A percentile compares a stretch with the other conserved stretches of the same genome.
Conservation (phyloP, 2,113 vertebrate species). For the Callaeas wilsoni region DNA sequence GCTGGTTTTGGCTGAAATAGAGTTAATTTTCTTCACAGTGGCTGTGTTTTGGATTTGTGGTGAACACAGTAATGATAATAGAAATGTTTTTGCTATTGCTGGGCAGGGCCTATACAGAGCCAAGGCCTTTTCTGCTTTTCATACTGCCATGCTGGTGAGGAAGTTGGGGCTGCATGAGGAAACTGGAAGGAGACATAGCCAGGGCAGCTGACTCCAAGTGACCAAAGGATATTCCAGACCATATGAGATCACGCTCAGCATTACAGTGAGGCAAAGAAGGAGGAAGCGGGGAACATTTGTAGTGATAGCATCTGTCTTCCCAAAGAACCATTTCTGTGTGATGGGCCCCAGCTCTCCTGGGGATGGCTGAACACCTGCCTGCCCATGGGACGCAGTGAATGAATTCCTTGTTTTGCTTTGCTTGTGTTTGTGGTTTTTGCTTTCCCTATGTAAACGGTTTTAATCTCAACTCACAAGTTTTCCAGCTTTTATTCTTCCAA, state of each 20-base stretch:
- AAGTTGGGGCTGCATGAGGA: neutral
- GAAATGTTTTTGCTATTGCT: neutral
- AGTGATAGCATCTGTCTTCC: neutral
- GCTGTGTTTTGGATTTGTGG: neutral
- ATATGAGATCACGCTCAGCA: neutral
- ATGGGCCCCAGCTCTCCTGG: neutral
- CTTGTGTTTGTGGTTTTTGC: neutral
- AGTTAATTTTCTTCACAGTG: neutral
- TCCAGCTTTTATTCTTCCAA: neutral
- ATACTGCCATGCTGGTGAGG: fast-evolving
- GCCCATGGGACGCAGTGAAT: neutral
- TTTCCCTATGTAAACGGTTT: neutral
- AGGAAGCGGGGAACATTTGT: neutral
- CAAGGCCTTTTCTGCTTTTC: neutral
- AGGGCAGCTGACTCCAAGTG: neutral
- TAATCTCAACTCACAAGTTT: neutral
- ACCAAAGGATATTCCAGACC: neutral
- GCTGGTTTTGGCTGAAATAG: neutral
- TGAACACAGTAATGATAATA: neutral
- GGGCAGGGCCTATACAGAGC: neutral
- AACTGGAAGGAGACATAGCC: neutral
- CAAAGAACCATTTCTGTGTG: fast-evolving
- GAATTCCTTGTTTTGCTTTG: neutral
- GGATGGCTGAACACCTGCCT: neutral
- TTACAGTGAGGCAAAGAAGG: neutral